Base-by-base conservation (phyloP, 2,797 vertebrate species). In the Neomorphus geoffroyi region DNA sequence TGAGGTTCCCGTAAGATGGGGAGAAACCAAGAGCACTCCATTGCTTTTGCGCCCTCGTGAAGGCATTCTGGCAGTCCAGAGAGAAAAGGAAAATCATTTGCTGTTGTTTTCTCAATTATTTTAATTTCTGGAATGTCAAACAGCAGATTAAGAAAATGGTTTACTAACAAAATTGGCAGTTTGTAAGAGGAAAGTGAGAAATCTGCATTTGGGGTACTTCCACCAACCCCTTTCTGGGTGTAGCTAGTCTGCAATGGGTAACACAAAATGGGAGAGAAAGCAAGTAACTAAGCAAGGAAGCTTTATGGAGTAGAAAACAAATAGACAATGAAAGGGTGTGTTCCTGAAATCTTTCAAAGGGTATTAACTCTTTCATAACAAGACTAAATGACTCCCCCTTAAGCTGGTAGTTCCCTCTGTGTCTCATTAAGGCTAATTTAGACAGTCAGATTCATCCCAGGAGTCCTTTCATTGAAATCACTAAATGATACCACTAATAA, bases 361-460 rank as follows among this genome's bases (percentile, higher is more conserved):
- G 91, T 97, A 93, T 97, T 96, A 97, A 95, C 96, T 95, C 88
- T 88, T 94, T 95, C 91, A 73, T 90, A 96, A 96, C 15, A 30
- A 86, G 54, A 71, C 32, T 84, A 78, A 48, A 80, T 94, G 86
- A 80, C 77, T 90, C 84, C 84, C 88, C 92, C 88, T 90, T 94
- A 62, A 96, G 65, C 46, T 82, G 65, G 43, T 74, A 71, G 78
- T 71, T 93, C 94, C 66, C 56, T 87, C 19, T 89, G 56, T 84
- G n/a, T 33, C 66, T 91, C 58, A 78, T 90, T 91, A 84, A 84
- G 58, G 48, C 91, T 95, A 90, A 93, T 92, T 83, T 86, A 81
- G 48, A 26, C 22, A 72, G 77, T 43, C 61, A 94, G 72, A 83
- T 78, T 90, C 50, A 84, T 92, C 53, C 60, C 67, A 67, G 35